Base-by-base conservation (phyloP, 2,113 vertebrate genomes). In the Vidua macroura region DNA sequence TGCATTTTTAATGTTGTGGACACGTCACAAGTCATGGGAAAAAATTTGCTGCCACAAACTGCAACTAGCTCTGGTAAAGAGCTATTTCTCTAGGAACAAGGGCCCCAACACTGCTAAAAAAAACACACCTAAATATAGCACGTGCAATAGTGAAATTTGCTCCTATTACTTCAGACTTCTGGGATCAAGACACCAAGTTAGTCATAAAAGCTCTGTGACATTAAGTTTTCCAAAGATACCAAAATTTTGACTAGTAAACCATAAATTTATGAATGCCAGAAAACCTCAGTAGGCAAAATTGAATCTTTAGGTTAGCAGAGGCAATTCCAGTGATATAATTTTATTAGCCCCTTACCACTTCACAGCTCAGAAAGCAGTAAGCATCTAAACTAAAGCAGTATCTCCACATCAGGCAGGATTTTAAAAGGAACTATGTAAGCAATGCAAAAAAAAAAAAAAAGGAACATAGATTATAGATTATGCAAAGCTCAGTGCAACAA, bases 81-180 rank as follows among this genome's bases (percentile, higher is more conserved):
- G 20, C n/a, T 78, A 43, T 86, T 95, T 77, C 60, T 81, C 28
- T 63, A 77, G 43, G 59, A 90, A 74, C 17, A 68, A 81, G 83
- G 73, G 79, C 76, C 81, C 30, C 60, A 93, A 46, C 35, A 67
- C 52, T 53, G 49, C 73, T 88, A 59, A 60, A 84, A 76, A 72
- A 70, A 53, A 31, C 43, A 79, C 3, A n/a, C 68, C 69, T 83
- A 94, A 95, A 92, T 83, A 81, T 33, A 92, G 48, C 68, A 92
- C 1, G 5, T 80, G 76, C 73, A 83, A 62, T 23, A 60, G 72
- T 44, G 60, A 93, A 86, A 94, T 90, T 90, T 75, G 44, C 90
- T 96, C 82, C 83, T 75, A 88, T 96, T 90, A 90, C 80, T 93
- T 94, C 88, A 96, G 80, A 68, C 88, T 78, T 90, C n/a, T 88